Conservation (phyloP, 2,797 vertebrate species). For the Saguinus oedipus region DNA sequence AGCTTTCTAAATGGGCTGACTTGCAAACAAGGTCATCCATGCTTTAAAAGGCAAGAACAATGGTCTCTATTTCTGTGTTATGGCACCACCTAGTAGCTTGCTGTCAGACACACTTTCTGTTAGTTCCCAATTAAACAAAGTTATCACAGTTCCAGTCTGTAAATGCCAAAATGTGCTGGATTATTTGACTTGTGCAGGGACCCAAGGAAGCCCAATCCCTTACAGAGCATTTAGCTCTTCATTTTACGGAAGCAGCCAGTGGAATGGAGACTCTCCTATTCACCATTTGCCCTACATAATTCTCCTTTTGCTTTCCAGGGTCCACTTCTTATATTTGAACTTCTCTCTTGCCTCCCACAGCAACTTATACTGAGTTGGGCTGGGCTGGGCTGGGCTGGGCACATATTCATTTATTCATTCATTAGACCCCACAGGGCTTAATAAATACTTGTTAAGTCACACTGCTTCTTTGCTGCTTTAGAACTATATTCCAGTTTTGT, state of each 20-base stretch:
- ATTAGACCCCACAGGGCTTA: constrained; percentile 40
- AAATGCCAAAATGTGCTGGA: background rate
- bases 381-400: background rate
- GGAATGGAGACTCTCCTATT: background rate
- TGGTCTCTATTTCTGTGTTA: background rate
- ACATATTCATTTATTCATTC: constrained; percentile 56
- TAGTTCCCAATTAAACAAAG: constrained; percentile 46
- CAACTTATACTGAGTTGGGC: constrained; percentile 29
- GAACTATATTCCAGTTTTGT: constrained; percentile 55
- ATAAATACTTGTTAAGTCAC: constrained; percentile 60
- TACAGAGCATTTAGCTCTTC: background rate
- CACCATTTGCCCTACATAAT: background rate
- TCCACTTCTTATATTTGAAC: constrained; percentile 3
- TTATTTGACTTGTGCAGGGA: background rate
- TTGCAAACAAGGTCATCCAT: constrained; percentile 28
- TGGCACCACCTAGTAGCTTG: constrained; percentile 6
- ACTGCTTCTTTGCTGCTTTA: constrained; percentile 39
- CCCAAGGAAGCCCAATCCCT: background rate
- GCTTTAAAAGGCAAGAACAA: constrained; percentile 48
- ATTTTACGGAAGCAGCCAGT: background rate
- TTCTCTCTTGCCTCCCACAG: constrained; percentile 23
- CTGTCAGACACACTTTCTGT: constrained; percentile 32
- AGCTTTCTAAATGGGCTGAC: constrained; percentile 51
- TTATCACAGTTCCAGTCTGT: constrained; percentile 17
- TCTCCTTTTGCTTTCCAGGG: constrained; percentile 38